Conservation (phyloP, 1,140 invertebrate species). For the Bombyx mandarina region DNA sequence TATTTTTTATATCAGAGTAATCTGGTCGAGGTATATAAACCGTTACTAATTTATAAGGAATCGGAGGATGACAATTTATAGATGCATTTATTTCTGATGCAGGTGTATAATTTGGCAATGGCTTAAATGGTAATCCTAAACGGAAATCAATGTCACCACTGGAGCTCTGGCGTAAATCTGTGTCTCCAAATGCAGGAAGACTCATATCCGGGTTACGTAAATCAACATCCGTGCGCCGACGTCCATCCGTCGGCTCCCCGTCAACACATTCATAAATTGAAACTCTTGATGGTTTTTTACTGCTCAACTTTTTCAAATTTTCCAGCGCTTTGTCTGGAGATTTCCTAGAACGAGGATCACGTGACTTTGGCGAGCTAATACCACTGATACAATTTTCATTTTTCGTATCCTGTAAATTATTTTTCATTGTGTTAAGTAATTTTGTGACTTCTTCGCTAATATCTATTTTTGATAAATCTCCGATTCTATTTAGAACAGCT, state of each 20-base stretch:
- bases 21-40: slow-evolving; percentile 81
- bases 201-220: slow-evolving; percentile 70
- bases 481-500: slow-evolving; percentile 76
- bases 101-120: slow-evolving; percentile 82
- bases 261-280: slow-evolving; percentile 69
- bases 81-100: slow-evolving; percentile 89
- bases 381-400: slow-evolving; percentile 24
- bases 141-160: slow-evolving; percentile 81
- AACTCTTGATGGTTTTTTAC: slow-evolving; percentile 41
- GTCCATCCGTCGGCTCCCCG: slow-evolving; percentile 62
- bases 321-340: slow-evolving; percentile 46
- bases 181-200: slow-evolving; percentile 65
- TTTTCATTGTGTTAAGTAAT: slow-evolving; percentile 75
- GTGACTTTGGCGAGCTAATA: slow-evolving; percentile 25
- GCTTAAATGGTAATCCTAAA: slow-evolving; percentile 82
- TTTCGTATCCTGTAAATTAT: slow-evolving; percentile 60
- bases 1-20: slow-evolving; percentile 81
- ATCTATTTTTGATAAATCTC: slow-evolving; percentile 81
- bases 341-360: slow-evolving; percentile 46
- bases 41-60: slow-evolving; percentile 76
- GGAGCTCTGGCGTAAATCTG: slow-evolving; percentile 66
- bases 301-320: slow-evolving; percentile 23
- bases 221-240: slow-evolving; percentile 72
- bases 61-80: slow-evolving; percentile 80
- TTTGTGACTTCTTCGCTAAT: slow-evolving; percentile 81